Evolutionary conservation across 2,113 vertebrate genomes (phyloP).

Genomic region (Erinaceus europaeus): DNA sequence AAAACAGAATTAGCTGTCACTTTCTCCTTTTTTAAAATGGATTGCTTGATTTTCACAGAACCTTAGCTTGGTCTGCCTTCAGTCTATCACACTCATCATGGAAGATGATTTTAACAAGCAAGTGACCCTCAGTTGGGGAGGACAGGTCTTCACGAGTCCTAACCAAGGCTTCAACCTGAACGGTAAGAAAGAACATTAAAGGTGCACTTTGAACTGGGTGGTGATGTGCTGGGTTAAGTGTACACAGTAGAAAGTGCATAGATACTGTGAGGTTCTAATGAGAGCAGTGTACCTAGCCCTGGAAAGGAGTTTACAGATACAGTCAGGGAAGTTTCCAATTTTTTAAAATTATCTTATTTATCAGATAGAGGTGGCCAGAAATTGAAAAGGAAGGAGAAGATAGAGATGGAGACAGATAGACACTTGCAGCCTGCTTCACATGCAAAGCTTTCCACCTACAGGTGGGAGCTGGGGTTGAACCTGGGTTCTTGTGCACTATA

Average conservation of each 20-base stretch:
- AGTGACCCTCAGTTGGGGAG: conserved; percentile 91
- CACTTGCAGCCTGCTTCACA: too few species aligned
- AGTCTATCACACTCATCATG: conserved; percentile 94
- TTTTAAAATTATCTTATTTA: not conserved
- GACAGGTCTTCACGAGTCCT: conserved; percentile 89
- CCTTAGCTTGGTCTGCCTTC: conserved; percentile 92
- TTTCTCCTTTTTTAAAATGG: not conserved
- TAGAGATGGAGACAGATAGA: too few species aligned
- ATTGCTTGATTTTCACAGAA: conserved; percentile 77
- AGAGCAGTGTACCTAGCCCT: not conserved
- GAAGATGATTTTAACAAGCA: conserved; percentile 93
- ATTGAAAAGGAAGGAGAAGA: not conserved
- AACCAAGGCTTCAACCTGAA: conserved; percentile 88
- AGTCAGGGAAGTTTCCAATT: not conserved
- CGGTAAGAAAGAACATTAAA: conserved; percentile 82
- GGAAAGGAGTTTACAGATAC: not conserved
- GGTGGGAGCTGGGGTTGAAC: too few species aligned
- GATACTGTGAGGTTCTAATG: not conserved
- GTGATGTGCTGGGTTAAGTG: too few species aligned
- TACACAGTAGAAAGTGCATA: not conserved
- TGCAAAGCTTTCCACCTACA: too few species aligned
- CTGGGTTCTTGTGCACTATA: too few species aligned
- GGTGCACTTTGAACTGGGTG: not conserved
- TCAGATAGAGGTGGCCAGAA: not conserved
- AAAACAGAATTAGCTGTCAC: too few species aligned